phyloP scores from a whole-genome alignment of 2,888 invertebrate species.

The Machimus atricapillus region DNA sequence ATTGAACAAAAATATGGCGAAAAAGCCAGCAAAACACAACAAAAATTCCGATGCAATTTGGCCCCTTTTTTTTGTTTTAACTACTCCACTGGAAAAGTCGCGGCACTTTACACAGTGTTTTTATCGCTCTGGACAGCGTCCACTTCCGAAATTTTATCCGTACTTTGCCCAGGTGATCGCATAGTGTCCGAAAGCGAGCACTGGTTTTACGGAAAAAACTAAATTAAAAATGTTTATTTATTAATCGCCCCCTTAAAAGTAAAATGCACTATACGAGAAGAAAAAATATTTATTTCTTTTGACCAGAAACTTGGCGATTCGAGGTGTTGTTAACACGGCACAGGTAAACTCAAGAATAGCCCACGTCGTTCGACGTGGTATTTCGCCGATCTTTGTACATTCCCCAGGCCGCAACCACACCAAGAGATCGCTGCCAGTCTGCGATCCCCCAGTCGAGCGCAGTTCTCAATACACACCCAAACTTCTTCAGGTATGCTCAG shows the following conservation, averaged over 20 bases:
- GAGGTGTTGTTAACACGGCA: constrained; percentile 24
- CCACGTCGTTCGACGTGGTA: constrained; percentile 26
- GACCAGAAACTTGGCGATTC: background rate
- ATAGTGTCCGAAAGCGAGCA: background rate
- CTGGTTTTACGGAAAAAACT: background rate
- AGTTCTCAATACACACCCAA: background rate
- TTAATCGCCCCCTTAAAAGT: background rate
- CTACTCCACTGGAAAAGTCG: background rate
- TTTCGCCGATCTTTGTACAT: constrained; percentile 15
- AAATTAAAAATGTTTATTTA: background rate
- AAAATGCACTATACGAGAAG: background rate
- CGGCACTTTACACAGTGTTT: background rate
- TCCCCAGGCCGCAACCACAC: background rate
- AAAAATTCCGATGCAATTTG: background rate
- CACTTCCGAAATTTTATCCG: background rate
- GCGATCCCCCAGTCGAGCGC: background rate
- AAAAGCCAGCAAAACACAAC: background rate
- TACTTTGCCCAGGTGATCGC: background rate
- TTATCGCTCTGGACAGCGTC: background rate
- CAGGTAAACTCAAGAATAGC: constrained; percentile 38
- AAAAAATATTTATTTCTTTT: background rate
- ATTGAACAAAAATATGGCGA: constrained; percentile 18
- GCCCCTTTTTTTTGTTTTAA: background rate
- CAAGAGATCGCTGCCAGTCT: background rate
- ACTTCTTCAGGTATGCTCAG: background rate